These are phyloP conservation scores for Euzetes globulus DNA, from an alignment of 2,888 invertebrate species.

Conservation along the genomic window DNA sequence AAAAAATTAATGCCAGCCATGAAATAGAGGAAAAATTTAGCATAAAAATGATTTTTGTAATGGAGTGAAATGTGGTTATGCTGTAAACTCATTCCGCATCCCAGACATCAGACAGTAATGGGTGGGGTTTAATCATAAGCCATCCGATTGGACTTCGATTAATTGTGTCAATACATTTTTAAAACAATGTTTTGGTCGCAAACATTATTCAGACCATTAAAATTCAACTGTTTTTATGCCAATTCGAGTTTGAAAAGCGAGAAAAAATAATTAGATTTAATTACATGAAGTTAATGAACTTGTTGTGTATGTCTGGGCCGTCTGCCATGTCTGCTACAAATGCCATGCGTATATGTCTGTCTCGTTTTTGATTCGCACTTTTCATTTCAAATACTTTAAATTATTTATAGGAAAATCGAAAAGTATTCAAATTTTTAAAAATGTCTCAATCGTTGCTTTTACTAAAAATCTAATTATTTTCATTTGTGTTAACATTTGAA, in stretches of 20 bases:
- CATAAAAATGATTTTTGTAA: neutral
- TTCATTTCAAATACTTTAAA: neutral
- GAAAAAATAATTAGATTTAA: constrained; percentile 9
- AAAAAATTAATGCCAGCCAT: neutral
- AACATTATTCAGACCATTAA: neutral
- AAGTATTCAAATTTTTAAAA: neutral
- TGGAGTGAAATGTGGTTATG: neutral
- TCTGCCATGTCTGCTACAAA: neutral
- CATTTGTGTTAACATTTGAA: neutral
- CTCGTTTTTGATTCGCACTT: neutral
- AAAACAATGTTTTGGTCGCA: constrained; percentile 1
- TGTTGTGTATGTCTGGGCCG: constrained; percentile 12
- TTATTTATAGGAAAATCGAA: neutral
- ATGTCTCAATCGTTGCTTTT: neutral
- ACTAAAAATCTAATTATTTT: neutral
- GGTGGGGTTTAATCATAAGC: constrained; percentile 8
- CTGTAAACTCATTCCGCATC: neutral
- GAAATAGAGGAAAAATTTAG: neutral
- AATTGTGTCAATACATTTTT: constrained; percentile 1
- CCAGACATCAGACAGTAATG: constrained; percentile 28
- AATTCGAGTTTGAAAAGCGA: neutral
- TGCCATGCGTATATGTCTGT: neutral
- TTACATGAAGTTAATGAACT: constrained; percentile 16
- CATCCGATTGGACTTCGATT: neutral
- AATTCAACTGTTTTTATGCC: neutral